Percentiles rank a stretch among this genome's conserved stretches.
These are phyloP conservation scores for Drosophila lutescens DNA, from an alignment of 2,888 invertebrate genomes.

Conservation along the genomic window DNA sequence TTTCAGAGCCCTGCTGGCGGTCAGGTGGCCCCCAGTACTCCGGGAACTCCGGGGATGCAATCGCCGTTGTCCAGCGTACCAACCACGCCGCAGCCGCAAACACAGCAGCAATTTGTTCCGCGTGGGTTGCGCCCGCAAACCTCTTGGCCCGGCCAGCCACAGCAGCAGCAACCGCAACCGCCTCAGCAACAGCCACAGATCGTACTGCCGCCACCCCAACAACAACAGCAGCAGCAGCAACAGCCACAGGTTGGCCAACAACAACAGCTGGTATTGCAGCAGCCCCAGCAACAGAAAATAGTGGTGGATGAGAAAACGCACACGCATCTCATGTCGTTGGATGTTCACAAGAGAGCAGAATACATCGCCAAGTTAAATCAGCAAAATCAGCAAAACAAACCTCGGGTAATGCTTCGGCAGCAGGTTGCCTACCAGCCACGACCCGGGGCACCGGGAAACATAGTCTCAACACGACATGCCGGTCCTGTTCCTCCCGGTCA, in stretches of 20 bases:
- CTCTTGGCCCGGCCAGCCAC: conserved; percentile 50
- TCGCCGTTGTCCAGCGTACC: conserved; percentile 71
- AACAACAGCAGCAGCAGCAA: conserved; percentile 67
- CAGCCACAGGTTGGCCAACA: conserved; percentile 59
- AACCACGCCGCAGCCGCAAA: conserved; percentile 63
- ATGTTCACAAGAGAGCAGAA: conserved; percentile 91
- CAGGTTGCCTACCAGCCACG: conserved; percentile 85
- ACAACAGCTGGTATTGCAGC: conserved; percentile 75
- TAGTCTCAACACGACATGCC: conserved; percentile 85
- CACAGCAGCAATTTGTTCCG: conserved; percentile 42
- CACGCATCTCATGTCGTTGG: conserved; percentile 92
- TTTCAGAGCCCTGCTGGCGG: conserved; percentile 63
- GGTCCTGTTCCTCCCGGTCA: conserved; percentile 84
- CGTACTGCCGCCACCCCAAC: conserved; percentile 75
- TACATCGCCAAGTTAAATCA: conserved; percentile 92
- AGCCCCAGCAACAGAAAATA: conserved; percentile 86
- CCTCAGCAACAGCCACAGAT: conserved; percentile 67
- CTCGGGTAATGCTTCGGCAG: conserved; percentile 86
- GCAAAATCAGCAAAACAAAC: conserved; percentile 87
- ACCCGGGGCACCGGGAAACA: conserved; percentile 81
- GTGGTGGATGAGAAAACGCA: conserved; percentile 93
- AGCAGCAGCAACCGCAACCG: conserved; percentile 59
- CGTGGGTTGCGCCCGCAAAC: conserved; percentile 59
- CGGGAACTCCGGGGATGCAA: conserved; percentile 70
- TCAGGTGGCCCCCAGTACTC: conserved; percentile 66